phyloP scores from a whole-genome alignment of 2,113 vertebrate species.

The Sphaerodactylus townsendi region DNA sequence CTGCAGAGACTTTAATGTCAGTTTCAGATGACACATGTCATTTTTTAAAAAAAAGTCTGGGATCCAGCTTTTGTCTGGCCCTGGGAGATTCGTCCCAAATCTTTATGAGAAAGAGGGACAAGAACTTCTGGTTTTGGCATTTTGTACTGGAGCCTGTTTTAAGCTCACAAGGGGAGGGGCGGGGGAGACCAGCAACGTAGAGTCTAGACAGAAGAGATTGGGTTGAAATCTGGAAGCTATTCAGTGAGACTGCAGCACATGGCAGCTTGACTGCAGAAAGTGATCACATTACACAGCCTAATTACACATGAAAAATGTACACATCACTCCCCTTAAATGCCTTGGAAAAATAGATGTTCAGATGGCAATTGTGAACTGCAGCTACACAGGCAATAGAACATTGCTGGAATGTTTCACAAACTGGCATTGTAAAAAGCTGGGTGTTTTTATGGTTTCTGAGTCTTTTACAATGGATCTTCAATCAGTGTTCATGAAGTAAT shows the following conservation, averaged over 20 bases:
- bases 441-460: background rate
- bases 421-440: slow-evolving; percentile 54
- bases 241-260: slow-evolving; percentile 77
- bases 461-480: slow-evolving; percentile 26
- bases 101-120: slow-evolving; percentile 81
- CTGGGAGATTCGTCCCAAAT: slow-evolving; percentile 72
- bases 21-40: slow-evolving; percentile 79
- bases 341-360: slow-evolving; percentile 75
- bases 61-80: slow-evolving; percentile 66
- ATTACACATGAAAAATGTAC: slow-evolving; percentile 88
- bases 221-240: slow-evolving; percentile 91
- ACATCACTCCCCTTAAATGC: slow-evolving; percentile 73
- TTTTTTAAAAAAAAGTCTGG: slow-evolving; percentile 73
- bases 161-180: slow-evolving; percentile 61
- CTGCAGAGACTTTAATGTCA: slow-evolving; percentile 78
- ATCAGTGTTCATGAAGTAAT: slow-evolving; percentile 31
- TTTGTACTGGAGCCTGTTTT: slow-evolving; percentile 81
- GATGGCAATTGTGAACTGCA: slow-evolving; percentile 55
- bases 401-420: slow-evolving; percentile 41
- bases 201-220: slow-evolving; percentile 91
- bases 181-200: slow-evolving; percentile 81
- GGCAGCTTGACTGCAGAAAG: slow-evolving; percentile 76
- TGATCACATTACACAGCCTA: slow-evolving; percentile 87
- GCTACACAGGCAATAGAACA: slow-evolving; percentile 40
- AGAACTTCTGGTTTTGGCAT: slow-evolving; percentile 84